Percentiles rank a stretch among this genome's conserved stretches.
These are phyloP conservation scores for Baccha elongata DNA, from an alignment of 2,888 invertebrate genomes.

Conservation along the genomic window DNA sequence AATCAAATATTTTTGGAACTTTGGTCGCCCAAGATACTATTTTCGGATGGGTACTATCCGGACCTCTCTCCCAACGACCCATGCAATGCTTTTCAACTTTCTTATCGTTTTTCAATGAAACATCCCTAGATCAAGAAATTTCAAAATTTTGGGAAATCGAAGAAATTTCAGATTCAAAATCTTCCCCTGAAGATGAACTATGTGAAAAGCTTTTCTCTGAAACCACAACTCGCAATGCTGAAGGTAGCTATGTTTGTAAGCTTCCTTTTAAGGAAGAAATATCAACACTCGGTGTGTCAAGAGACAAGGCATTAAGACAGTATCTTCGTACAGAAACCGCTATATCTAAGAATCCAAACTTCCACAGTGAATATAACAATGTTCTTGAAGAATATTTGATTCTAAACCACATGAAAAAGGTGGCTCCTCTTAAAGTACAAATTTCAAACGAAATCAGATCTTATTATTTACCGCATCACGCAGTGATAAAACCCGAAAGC, in stretches of 20 bases:
- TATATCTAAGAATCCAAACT: background rate
- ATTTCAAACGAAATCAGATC: background rate
- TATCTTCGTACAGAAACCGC: background rate
- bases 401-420: slow-evolving; percentile 17
- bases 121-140: slow-evolving; percentile 21
- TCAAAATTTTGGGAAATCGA: slow-evolving; percentile 22
- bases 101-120: slow-evolving; percentile 2
- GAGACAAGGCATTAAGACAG: background rate
- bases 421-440: background rate
- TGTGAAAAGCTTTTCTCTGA: slow-evolving; percentile 10
- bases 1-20: slow-evolving; percentile 1
- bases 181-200: slow-evolving; percentile 14
- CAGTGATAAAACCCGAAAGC: slow-evolving; percentile 46
- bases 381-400: slow-evolving; percentile 25
- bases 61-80: background rate
- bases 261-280: slow-evolving; percentile 22
- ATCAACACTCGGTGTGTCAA: background rate
- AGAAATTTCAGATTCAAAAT: slow-evolving; percentile 2
- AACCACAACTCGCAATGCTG: background rate
- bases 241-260: slow-evolving; percentile 17
- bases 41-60: slow-evolving; percentile 19
- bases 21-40: slow-evolving; percentile 13
- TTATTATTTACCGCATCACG: slow-evolving; percentile 56
- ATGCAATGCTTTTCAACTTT: background rate
- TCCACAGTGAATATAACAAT: slow-evolving; percentile 12